Evolutionary conservation across 2,113 vertebrate species (phyloP), one percentile per base, ranked within the genome.

Genomic region (Lophura nycthemera): DNA sequence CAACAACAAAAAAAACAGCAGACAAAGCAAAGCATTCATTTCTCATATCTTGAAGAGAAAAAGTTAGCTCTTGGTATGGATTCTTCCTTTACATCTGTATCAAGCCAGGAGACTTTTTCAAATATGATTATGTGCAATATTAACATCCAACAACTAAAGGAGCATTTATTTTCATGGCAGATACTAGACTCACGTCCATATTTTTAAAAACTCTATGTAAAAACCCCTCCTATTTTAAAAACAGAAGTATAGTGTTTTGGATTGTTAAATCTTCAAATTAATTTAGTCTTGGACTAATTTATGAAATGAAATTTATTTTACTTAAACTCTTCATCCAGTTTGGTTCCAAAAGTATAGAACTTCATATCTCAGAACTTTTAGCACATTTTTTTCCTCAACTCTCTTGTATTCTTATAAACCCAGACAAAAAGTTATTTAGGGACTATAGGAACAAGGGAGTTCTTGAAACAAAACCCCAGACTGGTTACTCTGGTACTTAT

Each of bases 11-110:
- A 36, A 18, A 34, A 43, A 67, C 86, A 67, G 3, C 18, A 65
- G 74, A 29, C 5, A 54, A 81, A 89, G 13, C 1, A 65, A 72
- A 77, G 48, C 3, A 6, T 54, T 30, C 4, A 30, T 3, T 15
- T 69, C 74, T 88, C 34, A 9, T 25, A 54, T 48, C 13, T 59
- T 20, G 6, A 82, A 69, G 11, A 45, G 15, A 4, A 11, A n/a
- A 32, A 67, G 29, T 8, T 50, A 36, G 18, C 25, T n/a, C n/a
- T 21, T 3, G 0, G 1, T 42, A 10, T 6, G 11, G 3, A 59
- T 84, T 91, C 15, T 6, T 36, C 25, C 5, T 34, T 92, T 48
- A 34, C 12, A 83, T 70, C 89, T 69, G 0, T 30, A 38, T 75
- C 16, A 87, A 71, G 48, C 15, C 29, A 75, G 15, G 27, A 89